A percentile compares a stretch with the other conserved stretches of the same genome.
These are phyloP conservation scores for Caligus rogercresseyi DNA, from an alignment of 1,140 invertebrate species.

Conservation along the genomic window DNA sequence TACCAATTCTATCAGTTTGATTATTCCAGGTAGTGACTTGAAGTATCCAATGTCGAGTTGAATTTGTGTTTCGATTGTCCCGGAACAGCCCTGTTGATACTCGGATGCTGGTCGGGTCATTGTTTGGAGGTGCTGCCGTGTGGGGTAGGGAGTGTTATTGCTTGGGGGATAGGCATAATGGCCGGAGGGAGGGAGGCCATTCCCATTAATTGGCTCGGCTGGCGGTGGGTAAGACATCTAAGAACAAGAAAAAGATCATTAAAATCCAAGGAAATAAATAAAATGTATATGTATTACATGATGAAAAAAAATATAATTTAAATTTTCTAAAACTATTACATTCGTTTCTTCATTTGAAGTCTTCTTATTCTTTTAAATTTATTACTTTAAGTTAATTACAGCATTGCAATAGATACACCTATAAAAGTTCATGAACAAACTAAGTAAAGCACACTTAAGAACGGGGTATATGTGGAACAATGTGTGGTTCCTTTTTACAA, in stretches of 20 bases:
- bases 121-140: background rate
- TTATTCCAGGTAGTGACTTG: constrained; percentile 1
- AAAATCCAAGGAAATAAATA: no score
- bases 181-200: background rate
- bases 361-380: no score
- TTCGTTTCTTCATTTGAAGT: no score
- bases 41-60: constrained; percentile 15
- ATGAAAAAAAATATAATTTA: no score
- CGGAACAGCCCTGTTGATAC: constrained; percentile 5
- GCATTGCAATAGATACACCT: no score
- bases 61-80: constrained; percentile 10
- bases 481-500: no score
- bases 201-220: background rate
- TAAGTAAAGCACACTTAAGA: no score
- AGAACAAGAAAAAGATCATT: background rate
- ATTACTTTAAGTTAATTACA: no score
- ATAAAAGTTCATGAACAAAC: no score
- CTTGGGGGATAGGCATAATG: background rate
- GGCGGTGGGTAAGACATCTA: background rate
- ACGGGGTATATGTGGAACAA: no score
- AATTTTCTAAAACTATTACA: no score
- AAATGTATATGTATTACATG: no score
- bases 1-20: constrained; percentile 9
- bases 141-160: background rate
- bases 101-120: constrained; percentile 1